A percentile compares a stretch with the other conserved stretches of the same genome.
These are phyloP conservation scores for Paguma larvata DNA, from an alignment of 2,797 vertebrate genomes.

Conservation along the genomic window DNA sequence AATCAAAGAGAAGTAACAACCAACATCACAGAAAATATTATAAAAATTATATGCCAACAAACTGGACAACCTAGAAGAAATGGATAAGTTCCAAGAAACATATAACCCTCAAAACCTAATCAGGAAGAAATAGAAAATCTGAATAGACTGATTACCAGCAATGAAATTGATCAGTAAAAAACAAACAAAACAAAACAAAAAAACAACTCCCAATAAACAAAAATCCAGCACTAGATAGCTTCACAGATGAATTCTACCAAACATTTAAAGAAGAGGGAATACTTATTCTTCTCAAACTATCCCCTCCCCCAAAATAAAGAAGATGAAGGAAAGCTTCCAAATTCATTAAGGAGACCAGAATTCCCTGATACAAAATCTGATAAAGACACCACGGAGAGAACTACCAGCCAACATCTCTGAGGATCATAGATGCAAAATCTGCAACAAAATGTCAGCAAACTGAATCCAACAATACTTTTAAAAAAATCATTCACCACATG, in stretches of 20 bases:
- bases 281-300: neutral
- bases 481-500: neutral
- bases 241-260: neutral
- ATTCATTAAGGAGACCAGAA: neutral
- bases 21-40: neutral
- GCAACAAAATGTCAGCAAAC: neutral
- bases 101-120: neutral
- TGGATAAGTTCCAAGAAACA: neutral
- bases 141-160: neutral
- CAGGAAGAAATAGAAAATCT: neutral
- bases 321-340: neutral
- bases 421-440: neutral
- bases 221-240: neutral
- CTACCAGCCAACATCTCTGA: neutral
- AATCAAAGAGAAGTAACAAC: neutral
- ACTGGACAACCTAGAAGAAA: neutral
- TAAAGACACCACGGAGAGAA: neutral
- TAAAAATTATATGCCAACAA: neutral
- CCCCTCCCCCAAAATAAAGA: neutral
- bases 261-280: neutral
- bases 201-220: neutral
- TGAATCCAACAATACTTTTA: neutral
- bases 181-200: too few species aligned
- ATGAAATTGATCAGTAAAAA: neutral
- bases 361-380: neutral